Conservation (phyloP, 2,113 vertebrate species). For the Chaetodon trifascialis region DNA sequence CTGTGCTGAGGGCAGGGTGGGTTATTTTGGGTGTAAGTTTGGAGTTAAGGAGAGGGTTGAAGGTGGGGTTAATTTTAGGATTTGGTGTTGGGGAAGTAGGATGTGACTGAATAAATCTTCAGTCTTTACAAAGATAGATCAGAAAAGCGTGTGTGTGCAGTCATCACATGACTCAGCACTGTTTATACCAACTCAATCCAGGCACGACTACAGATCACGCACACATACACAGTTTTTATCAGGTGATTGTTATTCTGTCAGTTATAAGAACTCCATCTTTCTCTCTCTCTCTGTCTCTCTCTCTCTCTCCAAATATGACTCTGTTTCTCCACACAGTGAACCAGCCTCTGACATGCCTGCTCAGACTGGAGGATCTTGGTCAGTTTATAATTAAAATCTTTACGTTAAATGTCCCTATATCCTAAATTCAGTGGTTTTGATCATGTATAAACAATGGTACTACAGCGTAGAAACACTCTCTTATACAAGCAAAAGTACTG, state of each 20-base stretch:
- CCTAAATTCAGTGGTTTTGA: not conserved
- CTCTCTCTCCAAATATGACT: slow-evolving; percentile 50
- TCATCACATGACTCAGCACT: slow-evolving; percentile 68
- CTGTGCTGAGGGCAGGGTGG: not conserved
- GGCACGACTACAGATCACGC: slow-evolving; percentile 61
- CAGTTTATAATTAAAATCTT: not conserved
- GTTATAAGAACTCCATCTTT: slow-evolving; percentile 3
- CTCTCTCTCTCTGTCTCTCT: slow-evolving; percentile 21
- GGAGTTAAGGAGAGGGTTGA: not conserved
- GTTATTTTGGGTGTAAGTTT: not conserved
- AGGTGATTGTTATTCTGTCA: slow-evolving; percentile 15
- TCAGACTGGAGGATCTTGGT: not conserved
- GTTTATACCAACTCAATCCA: slow-evolving; percentile 41
- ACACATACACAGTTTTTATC: slow-evolving; percentile 8
- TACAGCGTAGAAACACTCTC: too few species aligned
- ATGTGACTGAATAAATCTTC: slow-evolving; percentile 27
- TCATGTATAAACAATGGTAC: too few species aligned
- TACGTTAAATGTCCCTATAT: not conserved
- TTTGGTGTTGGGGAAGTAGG: not conserved
- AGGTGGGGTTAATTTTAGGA: not conserved
- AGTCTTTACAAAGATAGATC: slow-evolving; percentile 35
- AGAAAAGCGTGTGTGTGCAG: slow-evolving; percentile 42
- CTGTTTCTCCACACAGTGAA: slow-evolving; percentile 29
- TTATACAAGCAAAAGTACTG: too few species aligned
- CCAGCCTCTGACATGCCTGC: slow-evolving; percentile 15